Evolutionary conservation across 2,797 vertebrate species (phyloP).

Genomic region (Danionella dracula): DNA sequence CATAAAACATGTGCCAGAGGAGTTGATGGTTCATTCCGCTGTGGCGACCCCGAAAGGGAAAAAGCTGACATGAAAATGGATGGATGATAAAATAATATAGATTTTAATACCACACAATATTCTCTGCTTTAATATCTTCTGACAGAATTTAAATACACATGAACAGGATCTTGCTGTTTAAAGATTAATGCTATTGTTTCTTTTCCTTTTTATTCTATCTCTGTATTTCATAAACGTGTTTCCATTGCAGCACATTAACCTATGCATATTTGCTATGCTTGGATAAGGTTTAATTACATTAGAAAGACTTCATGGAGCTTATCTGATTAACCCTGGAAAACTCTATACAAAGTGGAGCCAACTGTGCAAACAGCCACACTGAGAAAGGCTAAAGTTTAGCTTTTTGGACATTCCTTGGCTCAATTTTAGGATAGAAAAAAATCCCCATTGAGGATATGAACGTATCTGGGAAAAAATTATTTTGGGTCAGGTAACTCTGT

Average conservation of each 20-base stretch:
- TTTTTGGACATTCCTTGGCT: neutral
- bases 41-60: too few relatives aligned
- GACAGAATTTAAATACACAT: too few relatives aligned
- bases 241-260: constrained; percentile 10
- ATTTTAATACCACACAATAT: too few relatives aligned
- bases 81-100: too few relatives aligned
- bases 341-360: constrained; percentile 10
- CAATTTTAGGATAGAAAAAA: neutral
- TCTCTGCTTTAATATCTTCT: too few relatives aligned
- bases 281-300: constrained; percentile 10
- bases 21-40: too few relatives aligned
- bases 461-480: neutral
- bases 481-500: neutral
- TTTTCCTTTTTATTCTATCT: neutral
- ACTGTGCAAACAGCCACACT: constrained; percentile 18
- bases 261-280: constrained; percentile 13
- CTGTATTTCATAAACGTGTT: neutral
- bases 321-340: constrained; percentile 10
- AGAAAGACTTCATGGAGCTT: constrained; percentile 8
- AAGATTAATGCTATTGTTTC: too few relatives aligned
- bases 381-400: neutral
- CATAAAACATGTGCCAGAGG: too few relatives aligned
- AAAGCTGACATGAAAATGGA: too few relatives aligned
- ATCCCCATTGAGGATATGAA: neutral
- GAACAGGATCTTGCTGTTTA: too few relatives aligned